phyloP scores from a whole-genome alignment of 2,888 invertebrate species.

The Chironomus tentans region DNA sequence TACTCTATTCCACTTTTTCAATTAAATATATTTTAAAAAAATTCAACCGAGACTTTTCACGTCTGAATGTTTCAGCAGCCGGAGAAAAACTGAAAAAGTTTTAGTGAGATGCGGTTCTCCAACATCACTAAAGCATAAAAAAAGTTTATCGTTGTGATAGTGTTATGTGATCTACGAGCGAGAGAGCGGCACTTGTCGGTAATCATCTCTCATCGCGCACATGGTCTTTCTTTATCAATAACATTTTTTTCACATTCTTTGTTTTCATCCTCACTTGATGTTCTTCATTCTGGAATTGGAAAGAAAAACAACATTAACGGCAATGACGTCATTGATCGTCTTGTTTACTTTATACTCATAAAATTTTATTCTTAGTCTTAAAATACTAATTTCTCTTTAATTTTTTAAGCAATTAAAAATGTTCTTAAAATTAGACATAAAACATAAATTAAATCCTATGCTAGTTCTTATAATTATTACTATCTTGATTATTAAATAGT shows the following conservation, averaged over 20 bases:
- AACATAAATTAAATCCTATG: no score
- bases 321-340: not conserved
- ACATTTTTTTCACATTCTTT: not conserved
- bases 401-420: no score
- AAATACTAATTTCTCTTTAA: no score
- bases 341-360: not conserved
- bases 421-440: no score
- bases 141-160: not conserved
- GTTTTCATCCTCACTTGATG: not conserved
- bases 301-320: no score
- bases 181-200: not conserved
- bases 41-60: not conserved
- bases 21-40: not conserved
- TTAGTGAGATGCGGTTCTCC: not conserved
- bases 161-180: not conserved
- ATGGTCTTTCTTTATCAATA: not conserved
- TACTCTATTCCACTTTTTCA: constrained; percentile 1
- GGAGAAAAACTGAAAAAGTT: constrained; percentile 5
- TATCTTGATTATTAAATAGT: not conserved
- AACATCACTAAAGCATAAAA: not conserved
- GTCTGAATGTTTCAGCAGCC: not conserved
- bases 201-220: not conserved
- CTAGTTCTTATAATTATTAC: not conserved
- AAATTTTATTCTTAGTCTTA: not conserved
- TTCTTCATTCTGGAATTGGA: not conserved